A percentile compares a stretch with the other conserved stretches of the same genome.
Conservation (phyloP, 2,113 vertebrate species). For the Sinocyclocheilus rhinocerous region DNA sequence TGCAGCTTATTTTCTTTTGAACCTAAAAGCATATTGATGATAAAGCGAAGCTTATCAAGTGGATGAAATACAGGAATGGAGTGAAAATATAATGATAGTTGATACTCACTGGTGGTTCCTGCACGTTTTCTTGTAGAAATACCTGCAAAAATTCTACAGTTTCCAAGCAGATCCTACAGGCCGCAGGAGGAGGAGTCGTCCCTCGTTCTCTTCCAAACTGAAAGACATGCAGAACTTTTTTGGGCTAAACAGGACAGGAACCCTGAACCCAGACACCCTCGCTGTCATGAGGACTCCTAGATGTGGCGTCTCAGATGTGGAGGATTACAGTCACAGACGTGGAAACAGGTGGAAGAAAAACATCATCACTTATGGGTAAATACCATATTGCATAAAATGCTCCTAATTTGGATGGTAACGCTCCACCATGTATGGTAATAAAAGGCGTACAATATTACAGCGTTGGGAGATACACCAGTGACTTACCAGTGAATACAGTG, state of each 20-base stretch:
- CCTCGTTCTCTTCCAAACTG: conserved; percentile 70
- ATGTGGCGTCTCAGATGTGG: conserved; percentile 76
- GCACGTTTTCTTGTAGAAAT: conserved; percentile 65
- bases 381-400: neutral
- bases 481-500: conserved; percentile 69
- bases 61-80: neutral
- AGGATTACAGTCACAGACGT: conserved; percentile 69
- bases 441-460: conserved; percentile 57
- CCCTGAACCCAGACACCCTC: conserved; percentile 68
- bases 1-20: neutral
- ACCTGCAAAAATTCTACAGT: conserved; percentile 73
- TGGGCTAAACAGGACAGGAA: conserved; percentile 72
- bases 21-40: neutral
- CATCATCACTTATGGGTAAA: conserved; percentile 73
- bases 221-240: conserved; percentile 80
- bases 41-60: neutral
- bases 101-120: neutral
- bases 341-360: conserved; percentile 73
- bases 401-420: neutral
- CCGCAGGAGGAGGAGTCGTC: conserved; percentile 66
- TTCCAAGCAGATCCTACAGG: conserved; percentile 60
- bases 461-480: conserved; percentile 74
- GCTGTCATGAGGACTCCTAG: conserved; percentile 71
- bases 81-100: neutral
- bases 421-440: neutral